Percentiles rank a stretch among this genome's conserved stretches.
Evolutionary conservation across 2,888 invertebrate species (phyloP).

Genomic region (Ceratothoa steindachneri): DNA sequence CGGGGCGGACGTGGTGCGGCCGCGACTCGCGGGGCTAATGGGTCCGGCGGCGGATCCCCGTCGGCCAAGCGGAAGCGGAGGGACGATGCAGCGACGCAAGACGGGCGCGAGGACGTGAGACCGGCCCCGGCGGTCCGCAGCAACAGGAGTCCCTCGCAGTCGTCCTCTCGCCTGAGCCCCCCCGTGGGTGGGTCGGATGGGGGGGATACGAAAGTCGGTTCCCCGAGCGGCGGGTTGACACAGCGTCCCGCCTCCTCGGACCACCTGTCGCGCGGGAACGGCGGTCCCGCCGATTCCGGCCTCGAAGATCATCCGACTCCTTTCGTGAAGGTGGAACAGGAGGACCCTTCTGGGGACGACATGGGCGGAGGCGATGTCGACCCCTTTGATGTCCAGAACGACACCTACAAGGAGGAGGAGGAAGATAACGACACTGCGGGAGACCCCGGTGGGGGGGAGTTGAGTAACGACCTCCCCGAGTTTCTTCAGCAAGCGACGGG

Average conservation of each 20-base stretch:
- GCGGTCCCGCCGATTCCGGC: background rate
- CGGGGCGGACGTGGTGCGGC: constrained; percentile 13
- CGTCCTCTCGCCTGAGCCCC: constrained; percentile 14
- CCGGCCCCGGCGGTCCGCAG: constrained; percentile 13
- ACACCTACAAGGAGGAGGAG: constrained; percentile 43
- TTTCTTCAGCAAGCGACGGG: constrained; percentile 44
- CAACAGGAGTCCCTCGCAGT: constrained; percentile 7
- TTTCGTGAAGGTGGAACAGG: constrained; percentile 44
- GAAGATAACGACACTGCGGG: constrained; percentile 23
- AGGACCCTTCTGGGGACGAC: constrained; percentile 31
- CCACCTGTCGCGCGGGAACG: background rate
- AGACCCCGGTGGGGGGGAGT: constrained; percentile 16
- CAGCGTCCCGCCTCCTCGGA: background rate
- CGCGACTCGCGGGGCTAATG: constrained; percentile 22
- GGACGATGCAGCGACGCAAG: constrained; percentile 34
- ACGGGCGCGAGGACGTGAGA: constrained; percentile 44
- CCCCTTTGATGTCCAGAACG: constrained; percentile 33
- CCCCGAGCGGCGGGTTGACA: constrained; percentile 19
- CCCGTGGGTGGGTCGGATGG: background rate
- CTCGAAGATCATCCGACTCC: constrained; percentile 30
- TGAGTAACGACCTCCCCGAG: constrained; percentile 42
- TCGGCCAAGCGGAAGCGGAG: constrained; percentile 42
- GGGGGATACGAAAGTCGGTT: too few species aligned
- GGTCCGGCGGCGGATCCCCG: constrained; percentile 29
- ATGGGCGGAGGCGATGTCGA: constrained; percentile 26